phyloP scores from a whole-genome alignment of 2,113 vertebrate species.

The Anarrhichthys ocellatus region DNA sequence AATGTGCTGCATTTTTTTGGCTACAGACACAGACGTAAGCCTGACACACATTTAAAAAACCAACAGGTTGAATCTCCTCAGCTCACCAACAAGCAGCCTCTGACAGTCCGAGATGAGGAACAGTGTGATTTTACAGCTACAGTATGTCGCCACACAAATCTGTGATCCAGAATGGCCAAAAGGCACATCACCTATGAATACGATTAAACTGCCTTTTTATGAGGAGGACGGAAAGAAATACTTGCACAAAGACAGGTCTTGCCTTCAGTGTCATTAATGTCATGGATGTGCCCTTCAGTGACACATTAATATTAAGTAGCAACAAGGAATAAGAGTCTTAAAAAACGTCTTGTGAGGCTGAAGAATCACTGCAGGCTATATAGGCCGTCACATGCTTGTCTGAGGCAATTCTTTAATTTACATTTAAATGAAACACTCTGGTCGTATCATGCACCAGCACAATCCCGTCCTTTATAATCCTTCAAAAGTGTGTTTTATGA shows the following conservation, averaged over 20 bases:
- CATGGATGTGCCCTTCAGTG: conserved; percentile 31
- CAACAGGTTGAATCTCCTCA: not conserved
- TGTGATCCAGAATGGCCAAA: conserved; percentile 11
- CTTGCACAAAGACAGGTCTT: conserved; percentile 1
- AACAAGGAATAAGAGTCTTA: conserved; percentile 8
- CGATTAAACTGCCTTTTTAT: conserved; percentile 39
- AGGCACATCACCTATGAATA: conserved; percentile 33
- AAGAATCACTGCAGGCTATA: not conserved
- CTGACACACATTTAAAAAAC: not conserved
- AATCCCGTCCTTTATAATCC: conserved; percentile 53
- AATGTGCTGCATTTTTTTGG: not conserved
- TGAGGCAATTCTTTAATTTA: conserved; percentile 51
- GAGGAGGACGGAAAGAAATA: conserved; percentile 1
- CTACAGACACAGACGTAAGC: no score
- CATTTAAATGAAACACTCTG: conserved; percentile 70
- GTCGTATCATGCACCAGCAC: conserved; percentile 35
- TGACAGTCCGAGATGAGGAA: not conserved
- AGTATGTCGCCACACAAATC: conserved; percentile 1
- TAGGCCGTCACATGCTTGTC: not conserved
- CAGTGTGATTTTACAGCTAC: not conserved
- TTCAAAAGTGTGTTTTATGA: conserved; percentile 48
- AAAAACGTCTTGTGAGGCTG: conserved; percentile 14
- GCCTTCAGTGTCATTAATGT: conserved; percentile 39
- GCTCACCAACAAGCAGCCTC: no score
- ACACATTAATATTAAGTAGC: conserved; percentile 46